These are phyloP conservation scores for Tetramorium parvispinum DNA, from an alignment of 1,140 invertebrate genomes.

Conservation along the genomic window DNA sequence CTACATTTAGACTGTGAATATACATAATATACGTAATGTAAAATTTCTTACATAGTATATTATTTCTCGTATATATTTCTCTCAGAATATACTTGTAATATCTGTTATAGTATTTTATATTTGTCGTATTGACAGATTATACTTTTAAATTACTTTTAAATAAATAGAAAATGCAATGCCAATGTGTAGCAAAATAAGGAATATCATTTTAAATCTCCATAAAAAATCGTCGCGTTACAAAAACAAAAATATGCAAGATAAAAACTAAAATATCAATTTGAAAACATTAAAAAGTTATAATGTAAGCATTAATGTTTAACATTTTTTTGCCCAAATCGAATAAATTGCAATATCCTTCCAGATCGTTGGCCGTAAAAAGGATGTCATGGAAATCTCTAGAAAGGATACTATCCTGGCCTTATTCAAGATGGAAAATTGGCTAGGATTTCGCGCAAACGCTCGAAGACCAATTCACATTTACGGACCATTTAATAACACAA, in stretches of 20 bases:
- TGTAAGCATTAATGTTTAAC: slow-evolving; percentile 1
- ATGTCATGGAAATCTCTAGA: slow-evolving; percentile 76
- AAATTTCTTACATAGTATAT: too few relatives aligned
- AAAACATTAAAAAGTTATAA: not conserved
- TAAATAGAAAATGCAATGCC: too few relatives aligned
- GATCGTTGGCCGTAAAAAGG: slow-evolving; percentile 79
- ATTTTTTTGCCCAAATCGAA: slow-evolving; percentile 44
- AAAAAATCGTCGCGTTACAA: too few relatives aligned
- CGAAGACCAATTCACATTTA: slow-evolving; percentile 83
- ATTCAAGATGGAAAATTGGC: slow-evolving; percentile 86
- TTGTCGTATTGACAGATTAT: too few relatives aligned
- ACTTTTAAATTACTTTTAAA: too few relatives aligned
- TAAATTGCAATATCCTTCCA: slow-evolving; percentile 74
- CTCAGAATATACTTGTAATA: too few relatives aligned
- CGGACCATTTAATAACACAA: slow-evolving; percentile 83
- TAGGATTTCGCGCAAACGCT: slow-evolving; percentile 78
- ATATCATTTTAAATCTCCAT: too few relatives aligned
- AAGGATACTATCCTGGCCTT: slow-evolving; percentile 82
- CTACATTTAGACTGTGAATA: too few relatives aligned
- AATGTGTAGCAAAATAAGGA: too few relatives aligned
- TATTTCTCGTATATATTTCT: too few relatives aligned
- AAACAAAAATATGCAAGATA: not conserved
- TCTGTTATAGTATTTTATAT: too few relatives aligned
- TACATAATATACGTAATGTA: too few relatives aligned
- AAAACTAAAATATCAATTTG: not conserved